A percentile compares a stretch with the other conserved stretches of the same genome.
These are phyloP conservation scores for Hylyphantes graminicola DNA, from an alignment of 1,140 invertebrate genomes.

Conservation along the genomic window DNA sequence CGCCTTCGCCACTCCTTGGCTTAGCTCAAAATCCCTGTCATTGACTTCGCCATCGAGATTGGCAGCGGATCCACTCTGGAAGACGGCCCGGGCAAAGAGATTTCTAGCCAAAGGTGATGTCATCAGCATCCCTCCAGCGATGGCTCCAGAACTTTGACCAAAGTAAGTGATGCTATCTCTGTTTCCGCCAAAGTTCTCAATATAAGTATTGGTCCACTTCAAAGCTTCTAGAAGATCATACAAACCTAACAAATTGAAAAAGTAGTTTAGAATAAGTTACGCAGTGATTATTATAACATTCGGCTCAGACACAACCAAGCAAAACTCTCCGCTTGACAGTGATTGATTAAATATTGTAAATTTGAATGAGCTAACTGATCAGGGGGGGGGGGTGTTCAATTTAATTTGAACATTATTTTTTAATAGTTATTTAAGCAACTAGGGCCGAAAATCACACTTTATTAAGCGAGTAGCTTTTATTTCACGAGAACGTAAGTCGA, in stretches of 20 bases:
- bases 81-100: constrained; percentile 66
- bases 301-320: too few species aligned
- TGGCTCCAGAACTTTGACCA: constrained; percentile 69
- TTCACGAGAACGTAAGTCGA: too few species aligned
- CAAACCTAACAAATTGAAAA: constrained; percentile 1
- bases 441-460: too few species aligned
- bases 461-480: too few species aligned
- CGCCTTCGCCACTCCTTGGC: neutral
- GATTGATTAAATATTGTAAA: too few species aligned
- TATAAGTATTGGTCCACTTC: constrained; percentile 66
- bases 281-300: too few species aligned
- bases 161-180: constrained; percentile 70
- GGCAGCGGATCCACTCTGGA: constrained; percentile 63
- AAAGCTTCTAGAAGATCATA: constrained; percentile 64
- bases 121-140: constrained; percentile 65
- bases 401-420: too few species aligned
- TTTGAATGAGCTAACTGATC: too few species aligned
- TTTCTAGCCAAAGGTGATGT: constrained; percentile 64
- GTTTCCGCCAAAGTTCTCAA: constrained; percentile 67
- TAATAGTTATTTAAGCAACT: too few species aligned
- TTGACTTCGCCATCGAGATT: constrained; percentile 12
- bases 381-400: too few species aligned
- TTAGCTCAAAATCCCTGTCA: neutral
- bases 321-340: too few species aligned
- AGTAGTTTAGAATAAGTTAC: neutral